Base-by-base conservation (phyloP, 2,113 vertebrate genomes). In the Oncorhynchus clarkii region DNA sequence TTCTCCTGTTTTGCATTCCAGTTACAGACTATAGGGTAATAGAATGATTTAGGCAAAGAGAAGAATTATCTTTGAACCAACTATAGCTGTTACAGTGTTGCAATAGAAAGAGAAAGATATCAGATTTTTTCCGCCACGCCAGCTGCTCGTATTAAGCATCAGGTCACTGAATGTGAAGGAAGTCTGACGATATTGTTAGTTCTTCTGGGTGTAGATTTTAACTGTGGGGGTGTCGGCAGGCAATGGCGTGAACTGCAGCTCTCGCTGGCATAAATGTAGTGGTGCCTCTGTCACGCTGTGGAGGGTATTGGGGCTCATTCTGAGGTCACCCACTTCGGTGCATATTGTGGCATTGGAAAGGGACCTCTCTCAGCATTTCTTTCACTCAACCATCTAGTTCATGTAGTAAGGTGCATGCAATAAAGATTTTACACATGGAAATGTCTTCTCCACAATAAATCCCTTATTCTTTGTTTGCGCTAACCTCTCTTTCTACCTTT, bases 391-490 rank as follows among this genome's bases (percentile, higher is more conserved):
- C 87, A 49, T 75, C 78, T 80, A 75, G 87, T 45, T 45, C 74
- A 81, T 90, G 88, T 88, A 88, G 86, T 90, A 91, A 88, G 92
- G 92, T 93, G 90, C 91, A 94, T 92, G 93, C 89, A 93, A 90
- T 91, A 93, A 93, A 92, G 89, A 87, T 90, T 92, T 91, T 91
- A 89, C 89, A 90, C 90, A 88, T 82, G 81, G 74, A 85, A 82
- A 54, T 22, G 26, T 79, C 27, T 45, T 67, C 78, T 66, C 16
- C 64, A 81, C 72, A 87, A 85, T 86, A 84, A 84, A 86, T 48
- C 76, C 67, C 71, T 66, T 76, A 59, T 80, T 86, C 67, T 75
- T 62, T 71, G 14, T 74, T 72, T 18, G 48, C 24, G 22, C 62
- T 70, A 64, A 13, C 14, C 54, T 31, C 26, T 67, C 48, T 45